These are phyloP conservation scores for Cliona cf. orientalis DNA, from an alignment of 37 sponge, comb jelly and placozoan species.

Conservation along the genomic window DNA sequence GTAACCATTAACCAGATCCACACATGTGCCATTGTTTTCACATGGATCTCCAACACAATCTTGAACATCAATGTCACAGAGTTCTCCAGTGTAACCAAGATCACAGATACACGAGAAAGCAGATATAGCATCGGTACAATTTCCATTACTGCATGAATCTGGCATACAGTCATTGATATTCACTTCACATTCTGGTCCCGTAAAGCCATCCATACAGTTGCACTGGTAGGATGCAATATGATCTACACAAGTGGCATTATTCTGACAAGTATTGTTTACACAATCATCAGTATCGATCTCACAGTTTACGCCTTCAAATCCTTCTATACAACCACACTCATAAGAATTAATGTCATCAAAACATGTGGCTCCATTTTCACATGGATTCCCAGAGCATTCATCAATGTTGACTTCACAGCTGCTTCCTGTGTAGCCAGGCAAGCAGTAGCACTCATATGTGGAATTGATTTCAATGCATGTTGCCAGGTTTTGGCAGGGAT, in stretches of 20 bases:
- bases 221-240: conserved; percentile 11
- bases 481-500: conserved; percentile 58
- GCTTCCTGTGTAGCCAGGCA: conserved; percentile 51
- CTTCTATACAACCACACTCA: conserved; percentile 53
- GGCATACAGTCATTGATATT: conserved; percentile 31
- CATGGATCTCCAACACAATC: conserved; percentile 57
- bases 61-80: conserved; percentile 35
- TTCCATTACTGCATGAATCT: conserved; percentile 27
- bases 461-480: conserved; percentile 42
- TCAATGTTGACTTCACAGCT: conserved; percentile 60
- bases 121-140: conserved; percentile 14
- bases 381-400: conserved; percentile 58
- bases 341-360: conserved; percentile 30
- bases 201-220: conserved; percentile 35
- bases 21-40: conserved; percentile 66
- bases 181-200: conserved; percentile 2
- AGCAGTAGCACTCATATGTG: conserved; percentile 61
- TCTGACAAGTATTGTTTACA: conserved; percentile 29
- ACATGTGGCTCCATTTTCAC: conserved; percentile 57
- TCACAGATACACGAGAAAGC: conserved; percentile 40
- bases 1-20: conserved; percentile 14
- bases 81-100: conserved; percentile 49
- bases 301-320: conserved; percentile 51
- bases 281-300: conserved; percentile 49
- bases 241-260: conserved; percentile 63